Percentiles rank a stretch among this genome's conserved stretches.
Evolutionary conservation across 2,113 vertebrate genomes (phyloP).

Genomic region (Solea solea): DNA sequence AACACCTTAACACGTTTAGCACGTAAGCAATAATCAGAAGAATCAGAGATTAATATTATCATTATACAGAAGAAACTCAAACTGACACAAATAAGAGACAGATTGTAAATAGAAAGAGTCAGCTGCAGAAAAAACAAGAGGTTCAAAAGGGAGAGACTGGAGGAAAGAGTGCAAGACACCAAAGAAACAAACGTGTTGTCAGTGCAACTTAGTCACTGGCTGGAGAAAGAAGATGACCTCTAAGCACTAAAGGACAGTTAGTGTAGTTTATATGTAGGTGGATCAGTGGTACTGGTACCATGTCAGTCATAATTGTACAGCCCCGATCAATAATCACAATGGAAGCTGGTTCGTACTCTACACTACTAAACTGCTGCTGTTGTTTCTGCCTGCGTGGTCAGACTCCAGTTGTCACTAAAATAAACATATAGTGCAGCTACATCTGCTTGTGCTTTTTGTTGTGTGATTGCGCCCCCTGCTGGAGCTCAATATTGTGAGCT

Average conservation of each 20-base stretch:
- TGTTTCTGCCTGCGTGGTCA: slow-evolving; percentile 4
- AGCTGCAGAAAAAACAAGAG: slow-evolving; percentile 57
- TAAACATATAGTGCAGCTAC: slow-evolving; percentile 10
- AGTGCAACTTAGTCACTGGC: slow-evolving; percentile 55
- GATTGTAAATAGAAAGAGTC: slow-evolving; percentile 59
- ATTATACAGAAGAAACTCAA: slow-evolving; percentile 75
- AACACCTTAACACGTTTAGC: slow-evolving; percentile 80
- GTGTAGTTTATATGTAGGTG: slow-evolving; percentile 1
- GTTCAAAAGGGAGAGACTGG: slow-evolving; percentile 50
- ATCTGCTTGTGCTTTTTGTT: slow-evolving; percentile 27
- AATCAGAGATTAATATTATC: slow-evolving; percentile 70
- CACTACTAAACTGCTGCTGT: slow-evolving; percentile 14
- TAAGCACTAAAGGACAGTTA: background rate
- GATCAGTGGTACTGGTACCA: background rate
- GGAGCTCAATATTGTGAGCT: slow-evolving; percentile 17
- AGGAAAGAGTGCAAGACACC: slow-evolving; percentile 46
- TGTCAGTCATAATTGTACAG: background rate
- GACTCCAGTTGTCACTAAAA: slow-evolving; percentile 5
- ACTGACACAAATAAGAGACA: slow-evolving; percentile 65
- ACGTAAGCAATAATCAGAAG: slow-evolving; percentile 75
- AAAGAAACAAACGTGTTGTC: slow-evolving; percentile 65
- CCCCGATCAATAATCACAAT: background rate
- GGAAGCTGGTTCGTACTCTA: slow-evolving; percentile 18
- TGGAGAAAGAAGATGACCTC: slow-evolving; percentile 20
- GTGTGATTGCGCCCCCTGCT: slow-evolving; percentile 56